Percentiles rank a stretch among this genome's conserved stretches.
Evolutionary conservation across 2,113 vertebrate genomes (phyloP).

Genomic region (Phyllostomus hastatus): DNA sequence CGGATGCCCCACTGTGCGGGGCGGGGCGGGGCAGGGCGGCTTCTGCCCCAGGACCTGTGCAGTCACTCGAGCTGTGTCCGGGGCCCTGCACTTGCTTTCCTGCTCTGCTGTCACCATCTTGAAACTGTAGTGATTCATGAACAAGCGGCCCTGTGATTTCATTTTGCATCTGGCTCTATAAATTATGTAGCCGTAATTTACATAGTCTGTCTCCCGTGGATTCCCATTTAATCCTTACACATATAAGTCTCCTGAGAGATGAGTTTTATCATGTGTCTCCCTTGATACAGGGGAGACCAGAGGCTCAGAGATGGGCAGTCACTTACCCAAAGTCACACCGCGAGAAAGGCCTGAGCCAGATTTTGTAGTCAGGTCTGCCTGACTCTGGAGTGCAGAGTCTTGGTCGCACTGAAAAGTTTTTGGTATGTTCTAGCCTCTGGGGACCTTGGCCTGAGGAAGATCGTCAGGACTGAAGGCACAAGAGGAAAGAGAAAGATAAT

Average conservation of each 20-base stretch:
- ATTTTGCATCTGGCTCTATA: not conserved
- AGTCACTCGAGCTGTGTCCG: not conserved
- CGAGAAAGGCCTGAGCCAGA: not conserved
- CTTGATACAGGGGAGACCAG: not conserved
- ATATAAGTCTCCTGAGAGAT: not conserved
- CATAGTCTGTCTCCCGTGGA: accelerated
- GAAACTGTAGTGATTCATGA: not conserved
- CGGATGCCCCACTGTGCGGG: accelerated
- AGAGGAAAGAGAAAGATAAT: not conserved
- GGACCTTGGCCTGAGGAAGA: not conserved
- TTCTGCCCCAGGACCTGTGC: not conserved
- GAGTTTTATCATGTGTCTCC: not conserved
- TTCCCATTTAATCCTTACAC: not conserved
- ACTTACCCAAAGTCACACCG: not conserved
- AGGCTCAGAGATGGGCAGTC: not conserved
- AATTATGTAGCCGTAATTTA: not conserved
- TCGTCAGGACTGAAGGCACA: accelerated
- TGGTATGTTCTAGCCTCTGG: not conserved
- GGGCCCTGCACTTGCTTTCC: no score
- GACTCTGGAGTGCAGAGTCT: not conserved
- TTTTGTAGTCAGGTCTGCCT: not conserved
- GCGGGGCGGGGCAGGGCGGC: not conserved
- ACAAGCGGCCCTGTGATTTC: not conserved
- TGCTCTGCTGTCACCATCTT: not conserved
- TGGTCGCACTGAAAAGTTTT: not conserved